These are phyloP conservation scores for Scaptomyza graminum DNA, from an alignment of 1,140 invertebrate genomes.

Conservation along the genomic window DNA sequence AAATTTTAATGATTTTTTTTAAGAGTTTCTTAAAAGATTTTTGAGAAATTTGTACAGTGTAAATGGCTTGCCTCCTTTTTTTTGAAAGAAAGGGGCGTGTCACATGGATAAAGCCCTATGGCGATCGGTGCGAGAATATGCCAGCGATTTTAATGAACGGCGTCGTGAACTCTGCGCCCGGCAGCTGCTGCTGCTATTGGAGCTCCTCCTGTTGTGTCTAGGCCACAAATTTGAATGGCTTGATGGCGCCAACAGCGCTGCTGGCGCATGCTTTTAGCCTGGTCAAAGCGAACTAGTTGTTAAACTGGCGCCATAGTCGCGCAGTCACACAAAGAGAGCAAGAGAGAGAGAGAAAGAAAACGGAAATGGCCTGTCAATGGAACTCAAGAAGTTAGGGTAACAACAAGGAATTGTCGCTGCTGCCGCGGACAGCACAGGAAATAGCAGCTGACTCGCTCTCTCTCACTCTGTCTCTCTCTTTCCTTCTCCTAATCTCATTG, in stretches of 20 bases:
- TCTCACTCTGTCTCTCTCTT: not conserved
- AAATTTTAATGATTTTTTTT: too few relatives aligned
- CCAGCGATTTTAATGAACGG: slow-evolving; percentile 50
- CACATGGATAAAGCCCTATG: slow-evolving; percentile 49
- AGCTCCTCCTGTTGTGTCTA: slow-evolving; percentile 9
- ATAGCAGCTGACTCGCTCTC: slow-evolving; percentile 5
- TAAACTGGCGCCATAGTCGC: slow-evolving; percentile 24
- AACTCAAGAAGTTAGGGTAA: slow-evolving; percentile 19
- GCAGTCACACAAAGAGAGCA: too few relatives aligned
- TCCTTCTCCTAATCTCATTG: not conserved
- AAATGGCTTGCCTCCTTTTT: slow-evolving; percentile 35
- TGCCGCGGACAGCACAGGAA: slow-evolving; percentile 27
- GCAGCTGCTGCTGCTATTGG: slow-evolving; percentile 1
- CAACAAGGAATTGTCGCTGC: slow-evolving; percentile 64
- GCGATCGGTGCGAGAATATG: slow-evolving; percentile 31
- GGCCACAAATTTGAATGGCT: slow-evolving; percentile 71
- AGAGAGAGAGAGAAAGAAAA: not conserved
- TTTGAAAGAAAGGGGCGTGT: slow-evolving; percentile 48
- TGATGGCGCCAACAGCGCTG: slow-evolving; percentile 71
- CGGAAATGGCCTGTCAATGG: slow-evolving; percentile 79
- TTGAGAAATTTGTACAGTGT: not conserved
- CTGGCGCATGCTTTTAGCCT: slow-evolving; percentile 58
- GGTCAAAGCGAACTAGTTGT: too few relatives aligned
- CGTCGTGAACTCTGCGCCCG: slow-evolving; percentile 41
- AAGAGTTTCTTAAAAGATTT: too few relatives aligned